Evolutionary conservation across 2,888 invertebrate genomes (phyloP), one percentile per base, ranked within the genome.

Genomic region (Galerucella pusilla): DNA sequence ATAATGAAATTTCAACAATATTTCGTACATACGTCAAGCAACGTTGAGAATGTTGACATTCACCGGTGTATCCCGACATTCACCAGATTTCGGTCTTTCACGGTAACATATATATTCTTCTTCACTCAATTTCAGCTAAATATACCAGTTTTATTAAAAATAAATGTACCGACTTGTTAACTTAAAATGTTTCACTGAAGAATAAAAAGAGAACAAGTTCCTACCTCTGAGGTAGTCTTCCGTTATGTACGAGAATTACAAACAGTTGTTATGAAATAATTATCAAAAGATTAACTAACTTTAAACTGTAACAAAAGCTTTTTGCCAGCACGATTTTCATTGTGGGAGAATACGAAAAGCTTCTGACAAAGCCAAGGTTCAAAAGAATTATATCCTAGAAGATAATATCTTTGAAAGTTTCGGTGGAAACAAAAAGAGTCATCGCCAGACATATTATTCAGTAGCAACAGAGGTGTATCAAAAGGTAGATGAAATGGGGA

Each of bases 221-320:
- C 49, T 35, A 16, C 57, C 61, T 57, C n/a, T 1, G 20, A 57
- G 57, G 10, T 14, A 28, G 28, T 61, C 14, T 42, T 61, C 64
- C 64, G 64, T 64, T 20, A 3, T 35, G 61, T n/a, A 28, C 42
- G 65, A 57, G 52, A n/a, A 45, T 60, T 60, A 20, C 57, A 20
- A 64, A 45, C 72, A 49, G 59, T 72, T 72, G 67, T 67, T 59
- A 72, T 67, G 59, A 72, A 66, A 66, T 72, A 72, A 72, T 72
- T 72, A 72, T 72, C 64, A 64, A 72, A 72, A 72, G 71, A 72
- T 72, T 72, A 72, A 72, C 71, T 72, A 60, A 72, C 66, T 49
- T 72, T 72, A 72, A 68, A 72, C 72, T 57, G 72, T 52, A 66
- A 72, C 72, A 72, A 72, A 72, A 67, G 66, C 60, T 72, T 72